Base-by-base conservation (phyloP, 2,888 invertebrate species). In the Monoplex corrugatus region DNA sequence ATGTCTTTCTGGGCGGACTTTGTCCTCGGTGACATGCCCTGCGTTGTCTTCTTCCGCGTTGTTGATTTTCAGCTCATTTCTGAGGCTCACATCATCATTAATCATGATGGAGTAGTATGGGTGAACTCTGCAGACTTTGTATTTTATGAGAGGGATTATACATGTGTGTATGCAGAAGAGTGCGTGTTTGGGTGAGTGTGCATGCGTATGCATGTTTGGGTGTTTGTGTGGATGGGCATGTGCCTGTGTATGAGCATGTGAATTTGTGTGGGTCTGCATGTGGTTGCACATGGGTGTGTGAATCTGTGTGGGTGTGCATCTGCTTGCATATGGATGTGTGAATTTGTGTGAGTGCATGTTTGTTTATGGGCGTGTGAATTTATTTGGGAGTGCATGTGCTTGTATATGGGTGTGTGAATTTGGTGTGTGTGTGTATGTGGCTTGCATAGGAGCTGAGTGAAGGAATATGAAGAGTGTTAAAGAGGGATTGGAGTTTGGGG, bases 21-120 rank as follows among this genome's bases (percentile, higher is more conserved):
- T 32, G 35, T 45, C 35, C 57, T 38, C 35, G 35, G 84, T 84
- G 50, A 84, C 50, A 45, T 45, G 84, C 38, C 82, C 82, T 83
- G 45, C 57, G 35, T 84, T 84, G 45, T 57, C 38, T 84, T 57
- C 84, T 84, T 84, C 84, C 50, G 78, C 78, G 43, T 84, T 84
- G 83, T 83, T 45, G 45, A 83, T 45, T 50, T 78, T 19, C 23
- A 40, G 78, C 78, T 82, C 80, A 44, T 82, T 82, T 82, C 80
- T 82, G 80, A 44, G 80, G 80, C 80, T 82, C 80, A 82, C 38
- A 28, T 82, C 75, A 35, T 75, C 80, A 23, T 28, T 44, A 19
- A 8, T 10, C 50, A 13, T 10, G 10, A 10, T 50, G n/a, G n/a
- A n/a, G n/a, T n/a, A n/a, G n/a, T n/a, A n/a, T n/a, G n/a, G n/a